These are phyloP conservation scores for Asbolus verrucosus DNA, from an alignment of 1,140 invertebrate genomes.

Conservation along the genomic window DNA sequence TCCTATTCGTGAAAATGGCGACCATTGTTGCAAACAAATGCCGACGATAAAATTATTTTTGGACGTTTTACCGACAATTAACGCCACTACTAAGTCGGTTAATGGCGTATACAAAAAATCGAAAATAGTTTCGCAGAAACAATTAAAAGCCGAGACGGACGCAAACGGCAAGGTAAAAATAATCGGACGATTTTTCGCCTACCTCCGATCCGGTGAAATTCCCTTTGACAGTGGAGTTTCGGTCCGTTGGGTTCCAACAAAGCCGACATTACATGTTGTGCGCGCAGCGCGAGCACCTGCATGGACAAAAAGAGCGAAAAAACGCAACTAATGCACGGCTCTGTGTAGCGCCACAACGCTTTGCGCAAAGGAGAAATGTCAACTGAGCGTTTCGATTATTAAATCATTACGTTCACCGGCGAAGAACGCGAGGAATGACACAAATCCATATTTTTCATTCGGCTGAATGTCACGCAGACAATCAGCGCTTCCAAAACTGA, in stretches of 20 bases:
- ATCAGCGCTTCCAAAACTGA: too few species aligned
- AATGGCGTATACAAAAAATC: constrained; percentile 37
- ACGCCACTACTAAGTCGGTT: constrained; percentile 34
- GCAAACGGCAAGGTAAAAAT: constrained; percentile 21
- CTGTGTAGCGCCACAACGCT: too few species aligned
- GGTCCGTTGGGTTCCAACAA: constrained; percentile 25
- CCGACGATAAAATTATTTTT: constrained; percentile 20
- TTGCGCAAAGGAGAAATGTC: constrained; percentile 14
- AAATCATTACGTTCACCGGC: constrained; percentile 13
- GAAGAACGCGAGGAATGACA: neutral
- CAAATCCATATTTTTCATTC: constrained; percentile 6
- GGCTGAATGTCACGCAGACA: neutral
- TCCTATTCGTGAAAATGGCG: constrained; percentile 17
- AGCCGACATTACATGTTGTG: constrained; percentile 23
- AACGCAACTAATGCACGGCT: too few species aligned
- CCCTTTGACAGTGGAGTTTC: constrained; percentile 32
- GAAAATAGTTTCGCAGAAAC: constrained; percentile 35
- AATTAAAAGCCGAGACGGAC: constrained; percentile 1
- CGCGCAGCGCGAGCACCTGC: too few species aligned
- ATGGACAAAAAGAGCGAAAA: too few species aligned
- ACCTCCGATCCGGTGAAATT: constrained; percentile 21
- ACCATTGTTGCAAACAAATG: constrained; percentile 20
- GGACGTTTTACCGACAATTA: constrained; percentile 34
- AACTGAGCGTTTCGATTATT: constrained; percentile 27
- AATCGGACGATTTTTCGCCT: constrained; percentile 5